Base-by-base conservation (phyloP, 2,113 vertebrate species). In the Spea bombifrons region DNA sequence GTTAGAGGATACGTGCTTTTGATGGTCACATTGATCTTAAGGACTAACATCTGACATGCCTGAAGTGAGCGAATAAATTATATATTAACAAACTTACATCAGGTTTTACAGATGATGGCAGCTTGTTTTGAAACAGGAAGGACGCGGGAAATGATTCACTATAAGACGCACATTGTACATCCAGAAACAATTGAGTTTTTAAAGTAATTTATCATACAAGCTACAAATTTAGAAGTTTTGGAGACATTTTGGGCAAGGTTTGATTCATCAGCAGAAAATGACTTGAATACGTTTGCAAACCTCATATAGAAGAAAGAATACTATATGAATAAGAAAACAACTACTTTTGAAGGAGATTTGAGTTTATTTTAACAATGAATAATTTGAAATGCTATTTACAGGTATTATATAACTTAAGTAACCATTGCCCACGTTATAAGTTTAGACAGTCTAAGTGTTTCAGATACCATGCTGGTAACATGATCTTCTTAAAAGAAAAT, bases 401-500 rank as follows among this genome's bases (percentile, higher is more conserved):
- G 30, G 30, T 30, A 30, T 30, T 30, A 30, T 30, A 30, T 30
- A 30, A 30, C 30, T 30, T 30, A 30, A 30, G 30, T 30, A 30
- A 30, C 30, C 30, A 30, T 30, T 30, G 30, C 30, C 30, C 30
- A 30, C 15, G 59, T 61, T 61, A 53, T 53, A 10, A 1, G 10
- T 53, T 68, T 13, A 55, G 47, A 13, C 43, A 9, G 50, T 45
- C 57, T 17, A 76, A 10, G 17, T 5, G 8, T 64, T 12, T 71
- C 47, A 53, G 12, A 48, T 71, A 5, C 52, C 68, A 78, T 7
- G 5, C 17, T 67, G 7, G 67, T 63, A 70, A 71, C 63, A 9
- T 17, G 69, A 78, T 43, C 72, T 52, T 78, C 47, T 64, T 30
- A 65, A 64, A 71, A 52, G 16, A 44, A 80, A 67, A 48, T 73